Evolutionary conservation across 35 echinoderm and acorn worm species (phyloP), one percentile per base, ranked within the genome.

Genomic region (Lytechinus variegatus): DNA sequence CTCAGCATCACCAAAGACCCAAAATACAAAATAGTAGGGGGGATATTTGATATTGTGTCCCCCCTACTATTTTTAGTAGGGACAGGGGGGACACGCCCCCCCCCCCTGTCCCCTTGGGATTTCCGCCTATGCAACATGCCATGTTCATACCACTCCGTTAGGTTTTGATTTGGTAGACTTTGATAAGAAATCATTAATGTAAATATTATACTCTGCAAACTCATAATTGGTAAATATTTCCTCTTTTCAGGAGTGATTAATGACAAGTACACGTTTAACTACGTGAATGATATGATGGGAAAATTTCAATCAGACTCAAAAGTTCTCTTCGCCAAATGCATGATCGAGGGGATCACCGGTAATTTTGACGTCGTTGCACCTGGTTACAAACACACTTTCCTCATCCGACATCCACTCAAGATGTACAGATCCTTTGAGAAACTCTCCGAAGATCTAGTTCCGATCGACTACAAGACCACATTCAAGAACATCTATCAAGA

Each of bases 361-460:
- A 66, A 95, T 33, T 56, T 60, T 29, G 96, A 96, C 28, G 57
- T 10, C 11, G 66, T 96, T 21, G 92, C 93, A 7, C 56, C 19
- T n/a, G 93, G 71, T 58, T 95, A 94, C 24, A 79, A 33, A 29
- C 96, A 97, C 52, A 92, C 96, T 10, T 97, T 97, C 94, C 86
- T 97, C 9, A 95, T 97, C 54, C 94, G 96, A 8, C 94, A 97
- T 57, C 96, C 96, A 10, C 21, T 92, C 8, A 95, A 94, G 51
- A 54, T 95, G 19, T 94, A 61, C 55, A 9, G 27, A 28, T 89
- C 94, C 4, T n/a, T 92, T 52, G 72, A 87, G 9, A 19, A 60
- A 55, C 33, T 44, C 33, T 44, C 58, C 61, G 28, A 51, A 33
- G 6, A n/a, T 27, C 1, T 92, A 19, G 13, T 86, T 27, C 10